These are phyloP conservation scores for Yponomeuta evonymella DNA, from an alignment of 2,888 invertebrate species.

Conservation along the genomic window DNA sequence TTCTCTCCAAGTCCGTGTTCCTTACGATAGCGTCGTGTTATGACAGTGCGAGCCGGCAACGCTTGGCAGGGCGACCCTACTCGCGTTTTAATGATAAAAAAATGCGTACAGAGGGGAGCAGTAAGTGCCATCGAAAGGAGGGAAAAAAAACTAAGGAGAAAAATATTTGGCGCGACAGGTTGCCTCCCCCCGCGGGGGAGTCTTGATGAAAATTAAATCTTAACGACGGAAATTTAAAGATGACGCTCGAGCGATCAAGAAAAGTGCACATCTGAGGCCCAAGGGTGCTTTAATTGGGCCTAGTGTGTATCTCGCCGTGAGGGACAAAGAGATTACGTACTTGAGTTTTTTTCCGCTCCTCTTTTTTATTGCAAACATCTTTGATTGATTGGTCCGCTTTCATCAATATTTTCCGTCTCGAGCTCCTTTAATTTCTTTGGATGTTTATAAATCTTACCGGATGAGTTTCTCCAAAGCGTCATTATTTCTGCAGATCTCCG, in stretches of 20 bases:
- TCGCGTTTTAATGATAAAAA: constrained; percentile 76
- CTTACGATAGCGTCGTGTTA: constrained; percentile 70
- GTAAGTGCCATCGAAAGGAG: constrained; percentile 74
- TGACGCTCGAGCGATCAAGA: constrained; percentile 75
- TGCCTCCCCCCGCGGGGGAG: constrained; percentile 42
- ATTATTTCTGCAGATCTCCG: not conserved
- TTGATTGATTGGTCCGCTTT: constrained; percentile 28
- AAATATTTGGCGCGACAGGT: constrained; percentile 77
- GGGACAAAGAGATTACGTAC: constrained; percentile 30
- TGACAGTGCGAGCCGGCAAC: constrained; percentile 70
- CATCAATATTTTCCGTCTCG: not conserved
- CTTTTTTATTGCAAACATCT: constrained; percentile 30
- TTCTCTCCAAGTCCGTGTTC: constrained; percentile 33
- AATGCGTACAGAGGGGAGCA: constrained; percentile 73
- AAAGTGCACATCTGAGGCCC: constrained; percentile 73
- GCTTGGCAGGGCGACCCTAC: constrained; percentile 62
- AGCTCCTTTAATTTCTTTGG: not conserved
- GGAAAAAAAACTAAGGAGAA: constrained; percentile 74
- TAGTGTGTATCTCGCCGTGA: constrained; percentile 39
- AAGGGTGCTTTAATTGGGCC: constrained; percentile 68
- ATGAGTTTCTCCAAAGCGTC: not conserved
- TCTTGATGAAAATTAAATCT: constrained; percentile 76
- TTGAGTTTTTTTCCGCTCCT: constrained; percentile 22
- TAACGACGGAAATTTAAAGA: constrained; percentile 77
- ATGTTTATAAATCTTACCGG: not conserved